These are phyloP conservation scores for Limnephilus marmoratus DNA, from an alignment of 2,888 invertebrate genomes.

Conservation along the genomic window DNA sequence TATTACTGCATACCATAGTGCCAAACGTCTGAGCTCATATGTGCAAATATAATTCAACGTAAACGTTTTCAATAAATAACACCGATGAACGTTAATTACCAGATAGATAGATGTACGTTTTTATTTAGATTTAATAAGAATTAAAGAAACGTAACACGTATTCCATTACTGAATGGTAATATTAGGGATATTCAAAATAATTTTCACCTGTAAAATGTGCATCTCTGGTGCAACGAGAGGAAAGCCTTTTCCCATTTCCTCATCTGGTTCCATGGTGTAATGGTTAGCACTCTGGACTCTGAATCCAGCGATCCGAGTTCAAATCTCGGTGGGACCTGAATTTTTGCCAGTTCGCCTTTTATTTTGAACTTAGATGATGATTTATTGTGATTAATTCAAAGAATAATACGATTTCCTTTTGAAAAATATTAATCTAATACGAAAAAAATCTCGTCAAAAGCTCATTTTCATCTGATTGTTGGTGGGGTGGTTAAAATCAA, in stretches of 20 bases:
- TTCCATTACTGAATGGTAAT: neutral
- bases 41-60: too few species aligned
- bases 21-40: too few species aligned
- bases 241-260: neutral
- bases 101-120: too few species aligned
- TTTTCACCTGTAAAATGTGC: neutral
- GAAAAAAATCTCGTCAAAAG: neutral
- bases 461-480: neutral
- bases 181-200: neutral
- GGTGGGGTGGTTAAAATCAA: neutral
- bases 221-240: slow-evolving; percentile 27
- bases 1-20: too few species aligned
- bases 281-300: slow-evolving; percentile 82
- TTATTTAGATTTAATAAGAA: too few species aligned
- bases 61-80: too few species aligned
- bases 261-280: slow-evolving; percentile 80
- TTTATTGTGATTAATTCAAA: neutral
- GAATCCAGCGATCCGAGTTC: slow-evolving; percentile 81
- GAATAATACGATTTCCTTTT: neutral
- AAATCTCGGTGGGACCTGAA: slow-evolving; percentile 79
- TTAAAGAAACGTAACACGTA: neutral
- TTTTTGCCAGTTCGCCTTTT: slow-evolving; percentile 48
- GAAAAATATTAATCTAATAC: neutral
- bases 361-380: neutral
- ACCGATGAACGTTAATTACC: too few species aligned